Evolutionary conservation across 2,888 invertebrate genomes (phyloP), one percentile per base, ranked within the genome.

Genomic region (Caenorhabditis parvicauda): DNA sequence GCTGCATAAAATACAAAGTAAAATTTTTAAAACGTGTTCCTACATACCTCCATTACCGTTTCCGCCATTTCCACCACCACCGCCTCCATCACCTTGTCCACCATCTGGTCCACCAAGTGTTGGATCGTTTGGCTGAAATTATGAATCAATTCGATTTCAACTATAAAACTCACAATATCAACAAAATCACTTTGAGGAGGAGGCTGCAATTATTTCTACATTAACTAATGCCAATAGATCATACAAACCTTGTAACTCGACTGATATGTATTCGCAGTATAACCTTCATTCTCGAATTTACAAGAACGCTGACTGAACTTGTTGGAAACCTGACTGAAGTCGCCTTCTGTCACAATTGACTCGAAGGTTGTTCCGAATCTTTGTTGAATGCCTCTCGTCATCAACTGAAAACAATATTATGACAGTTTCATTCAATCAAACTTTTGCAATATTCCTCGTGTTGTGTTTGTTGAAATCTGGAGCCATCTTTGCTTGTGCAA

Each of bases 291-390:
- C 37, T 63, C 63, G 22, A 63, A 52, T 46, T 63, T 63, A 27
- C 54, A 54, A 9, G 63, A 43, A 42, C 56, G 41, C 5, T 37
- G 49, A 21, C 59, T 63, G 25, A 63, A 63, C 35, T 55, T 59
- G 38, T 59, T 59, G 0, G 63, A 59, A 41, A 52, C 55, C 59
- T 55, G 59, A 1, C 55, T 39, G 39, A 63, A 63, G 46, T 63
- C 63, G 2, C 55, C 55, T 28, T 63, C 42, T 5, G 59, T 52
- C 2, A 63, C 53, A 39, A 59, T 53, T 1, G 55, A 55, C 28
- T 63, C 63, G 19, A 63, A 63, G 0, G 63, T 63, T 14, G 63
- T 63, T 29, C 59, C 63, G 22, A 63, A 63, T 7, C 63, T 44
- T 27, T 55, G 54, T 29, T 63, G 59, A 6, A 63, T 56, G 7